phyloP scores from a whole-genome alignment of 2,113 vertebrate species.

The Cathartes aura region DNA sequence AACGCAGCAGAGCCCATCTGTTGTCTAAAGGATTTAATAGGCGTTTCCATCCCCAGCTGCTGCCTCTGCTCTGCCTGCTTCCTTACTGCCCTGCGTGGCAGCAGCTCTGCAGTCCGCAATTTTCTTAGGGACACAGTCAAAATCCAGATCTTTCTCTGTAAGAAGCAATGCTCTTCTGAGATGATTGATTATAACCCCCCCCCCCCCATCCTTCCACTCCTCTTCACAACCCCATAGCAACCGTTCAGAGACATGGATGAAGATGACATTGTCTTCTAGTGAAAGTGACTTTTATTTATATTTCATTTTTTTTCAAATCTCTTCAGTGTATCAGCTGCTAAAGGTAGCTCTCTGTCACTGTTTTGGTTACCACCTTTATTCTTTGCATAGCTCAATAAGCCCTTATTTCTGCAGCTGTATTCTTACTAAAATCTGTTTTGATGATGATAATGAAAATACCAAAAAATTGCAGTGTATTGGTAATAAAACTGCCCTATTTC shows the following conservation, averaged over 20 bases:
- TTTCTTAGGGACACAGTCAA: constrained; percentile 77
- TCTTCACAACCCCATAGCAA: constrained; percentile 74
- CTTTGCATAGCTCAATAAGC: background rate
- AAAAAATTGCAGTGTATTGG: constrained; percentile 1
- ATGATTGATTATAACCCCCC: constrained; percentile 61
- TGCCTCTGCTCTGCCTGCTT: constrained; percentile 80
- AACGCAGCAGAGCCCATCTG: constrained; percentile 80
- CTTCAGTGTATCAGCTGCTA: background rate
- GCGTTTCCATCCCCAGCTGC: constrained; percentile 80
- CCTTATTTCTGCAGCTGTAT: background rate
- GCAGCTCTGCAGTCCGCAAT: constrained; percentile 75
- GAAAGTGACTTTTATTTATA: constrained; percentile 68
- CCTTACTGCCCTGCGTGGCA: constrained; percentile 70
- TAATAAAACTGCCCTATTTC: constrained; percentile 19
- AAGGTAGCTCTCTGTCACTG: constrained; percentile 36
- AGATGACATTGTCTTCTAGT: constrained; percentile 64
- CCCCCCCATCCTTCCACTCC: constrained; percentile 33
- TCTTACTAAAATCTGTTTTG: constrained; percentile 10
- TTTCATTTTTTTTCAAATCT: background rate
- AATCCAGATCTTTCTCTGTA: constrained; percentile 79
- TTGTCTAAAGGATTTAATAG: constrained; percentile 84
- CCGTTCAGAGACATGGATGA: constrained; percentile 53
- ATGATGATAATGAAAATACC: background rate
- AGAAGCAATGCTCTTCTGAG: constrained; percentile 71
- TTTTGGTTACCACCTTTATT: constrained; percentile 50